phyloP scores from a whole-genome alignment of 2,113 vertebrate species.

The Todiramphus saurophagus region DNA sequence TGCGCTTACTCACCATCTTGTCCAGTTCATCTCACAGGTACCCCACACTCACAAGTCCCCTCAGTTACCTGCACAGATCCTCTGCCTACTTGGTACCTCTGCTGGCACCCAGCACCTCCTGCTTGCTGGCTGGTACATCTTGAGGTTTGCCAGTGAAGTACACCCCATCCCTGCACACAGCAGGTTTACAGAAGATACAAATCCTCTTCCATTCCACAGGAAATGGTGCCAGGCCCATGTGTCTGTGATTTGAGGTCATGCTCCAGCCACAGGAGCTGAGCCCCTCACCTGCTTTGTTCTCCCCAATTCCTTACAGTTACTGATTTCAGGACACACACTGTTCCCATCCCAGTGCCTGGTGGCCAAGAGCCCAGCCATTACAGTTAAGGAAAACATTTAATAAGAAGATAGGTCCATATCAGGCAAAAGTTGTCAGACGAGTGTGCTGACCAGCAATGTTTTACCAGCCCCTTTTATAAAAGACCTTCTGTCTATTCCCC shows the following conservation, averaged over 20 bases:
- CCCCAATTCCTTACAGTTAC: background rate
- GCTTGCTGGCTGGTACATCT: accelerated
- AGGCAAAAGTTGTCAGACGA: background rate
- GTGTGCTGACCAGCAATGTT: background rate
- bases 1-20: accelerated
- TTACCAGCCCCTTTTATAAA: background rate
- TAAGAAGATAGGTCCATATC: background rate
- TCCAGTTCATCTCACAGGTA: background rate
- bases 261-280: background rate
- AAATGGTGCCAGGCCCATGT: background rate
- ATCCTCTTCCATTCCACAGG: background rate
- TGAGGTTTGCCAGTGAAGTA: background rate
- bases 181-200: too few species aligned
- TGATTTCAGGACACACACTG: background rate
- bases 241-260: background rate
- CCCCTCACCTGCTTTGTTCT: background rate
- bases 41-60: accelerated
- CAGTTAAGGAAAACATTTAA: background rate
- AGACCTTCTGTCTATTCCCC: background rate
- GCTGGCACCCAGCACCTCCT: background rate
- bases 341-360: background rate
- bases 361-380: background rate
- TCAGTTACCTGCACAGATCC: background rate
- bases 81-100: background rate
- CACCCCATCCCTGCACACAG: background rate